Conservation (phyloP, 2,113 vertebrate species). For the Polypterus senegalus region DNA sequence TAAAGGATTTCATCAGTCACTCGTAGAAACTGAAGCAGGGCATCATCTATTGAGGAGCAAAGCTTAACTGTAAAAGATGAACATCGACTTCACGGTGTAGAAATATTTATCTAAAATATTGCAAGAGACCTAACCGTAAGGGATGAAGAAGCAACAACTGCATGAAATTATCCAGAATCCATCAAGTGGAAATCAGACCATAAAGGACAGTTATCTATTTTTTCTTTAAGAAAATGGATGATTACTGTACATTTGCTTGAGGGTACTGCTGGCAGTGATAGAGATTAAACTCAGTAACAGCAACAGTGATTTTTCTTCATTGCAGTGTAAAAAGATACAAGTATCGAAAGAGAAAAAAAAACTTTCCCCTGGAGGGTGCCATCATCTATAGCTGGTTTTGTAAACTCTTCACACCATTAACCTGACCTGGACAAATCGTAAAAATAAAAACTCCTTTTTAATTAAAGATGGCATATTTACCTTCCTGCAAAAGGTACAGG, state of each 20-base stretch:
- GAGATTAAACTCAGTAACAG: not conserved
- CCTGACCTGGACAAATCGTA: conserved; percentile 22
- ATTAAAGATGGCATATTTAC: conserved; percentile 55
- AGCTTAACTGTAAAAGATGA: no score
- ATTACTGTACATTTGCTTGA: not conserved
- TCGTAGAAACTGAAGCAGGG: no score
- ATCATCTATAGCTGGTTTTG: conserved; percentile 24
- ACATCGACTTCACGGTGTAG: no score
- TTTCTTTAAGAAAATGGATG: not conserved
- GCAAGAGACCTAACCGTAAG: no score
- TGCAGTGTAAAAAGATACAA: no score
- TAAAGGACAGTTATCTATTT: not conserved
- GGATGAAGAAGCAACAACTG: no score
- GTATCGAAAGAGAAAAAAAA: no score
- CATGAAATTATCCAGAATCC: no score
- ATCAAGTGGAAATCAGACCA: not conserved
- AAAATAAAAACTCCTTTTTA: conserved; percentile 41
- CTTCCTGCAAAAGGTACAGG: conserved; percentile 31
- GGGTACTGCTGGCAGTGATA: not conserved
- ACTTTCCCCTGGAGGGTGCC: conserved; percentile 12
- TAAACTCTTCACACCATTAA: conserved; percentile 31
- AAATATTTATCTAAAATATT: no score
- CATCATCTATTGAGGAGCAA: no score
- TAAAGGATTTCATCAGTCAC: no score
- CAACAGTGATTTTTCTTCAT: not conserved